These are phyloP conservation scores for Kryptolebias marmoratus DNA, from an alignment of 2,113 vertebrate species.

Conservation along the genomic window DNA sequence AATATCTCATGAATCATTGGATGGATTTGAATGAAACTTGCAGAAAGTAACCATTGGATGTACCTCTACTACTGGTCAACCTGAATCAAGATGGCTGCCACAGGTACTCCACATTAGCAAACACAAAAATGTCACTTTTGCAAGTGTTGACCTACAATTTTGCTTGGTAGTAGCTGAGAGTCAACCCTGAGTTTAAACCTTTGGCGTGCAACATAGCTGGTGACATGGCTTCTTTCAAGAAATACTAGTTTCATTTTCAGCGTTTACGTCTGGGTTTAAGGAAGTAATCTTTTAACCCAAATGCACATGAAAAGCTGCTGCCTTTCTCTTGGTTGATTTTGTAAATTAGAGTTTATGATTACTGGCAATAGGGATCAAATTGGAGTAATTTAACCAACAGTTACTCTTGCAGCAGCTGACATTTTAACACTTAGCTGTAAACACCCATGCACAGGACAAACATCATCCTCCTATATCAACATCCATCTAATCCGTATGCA, in stretches of 20 bases:
- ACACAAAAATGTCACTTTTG: too few relatives aligned
- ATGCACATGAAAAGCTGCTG: background rate
- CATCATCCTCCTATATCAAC: slow-evolving; percentile 65
- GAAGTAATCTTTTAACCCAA: background rate
- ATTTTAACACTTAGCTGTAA: slow-evolving; percentile 68
- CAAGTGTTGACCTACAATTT: too few relatives aligned
- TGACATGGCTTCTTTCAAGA: too few relatives aligned
- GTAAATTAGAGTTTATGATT: slow-evolving; percentile 26
- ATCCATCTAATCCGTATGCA: slow-evolving; percentile 76
- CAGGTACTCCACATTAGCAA: too few relatives aligned
- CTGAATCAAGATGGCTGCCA: too few relatives aligned
- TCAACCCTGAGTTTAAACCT: too few relatives aligned
- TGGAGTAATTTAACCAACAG: slow-evolving; percentile 17
- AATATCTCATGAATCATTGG: too few relatives aligned
- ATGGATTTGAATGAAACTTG: too few relatives aligned
- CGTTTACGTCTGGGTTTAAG: slow-evolving; percentile 1
- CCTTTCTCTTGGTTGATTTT: background rate
- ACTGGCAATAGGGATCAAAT: slow-evolving; percentile 7
- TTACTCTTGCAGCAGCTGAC: slow-evolving; percentile 53
- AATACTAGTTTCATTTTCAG: background rate
- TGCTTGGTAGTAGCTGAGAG: too few relatives aligned
- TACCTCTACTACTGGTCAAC: too few relatives aligned
- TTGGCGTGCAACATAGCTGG: too few relatives aligned
- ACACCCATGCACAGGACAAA: slow-evolving; percentile 63
- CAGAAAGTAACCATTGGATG: too few relatives aligned